Base-by-base conservation (phyloP, 2,888 invertebrate genomes). In the Ecliptopera silaceata region DNA sequence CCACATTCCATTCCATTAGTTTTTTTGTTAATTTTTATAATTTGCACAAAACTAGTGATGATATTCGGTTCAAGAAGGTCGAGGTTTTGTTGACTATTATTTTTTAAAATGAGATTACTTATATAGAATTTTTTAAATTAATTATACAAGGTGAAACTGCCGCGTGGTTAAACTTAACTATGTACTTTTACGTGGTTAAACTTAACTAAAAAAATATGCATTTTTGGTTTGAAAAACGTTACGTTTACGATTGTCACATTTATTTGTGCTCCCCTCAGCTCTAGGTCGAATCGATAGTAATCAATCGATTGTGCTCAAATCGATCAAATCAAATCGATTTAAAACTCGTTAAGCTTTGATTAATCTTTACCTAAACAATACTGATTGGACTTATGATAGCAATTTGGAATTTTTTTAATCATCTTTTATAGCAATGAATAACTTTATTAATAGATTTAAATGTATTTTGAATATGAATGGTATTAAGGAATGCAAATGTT, bases 251-350 rank as follows among this genome's bases (percentile, higher is more conserved):
- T n/a, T n/a, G n/a, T n/a, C n/a, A n/a, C n/a, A n/a, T 20, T 2
- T 20, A 20, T 20, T 20, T 2, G 20, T 20, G 20, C 4, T 2
- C 3, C 50, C 45, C 45, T 50, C 54, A 54, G 38, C 59, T 59
- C 46, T 59, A 59, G 50, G 59, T 47, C 50, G n/a, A 59, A 38
- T 38, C 38, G 43, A 54, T 54, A 50, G 43, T 49, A 29, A 45
- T 53, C 53, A 54, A 44, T 49, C 34, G 49, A 36, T 54, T 41
- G 36, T 42, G 50, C 50, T 59, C n/a, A n/a, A n/a, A n/a, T 59
- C 54, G 50, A 54, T 54, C 59, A 50, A 54, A 54, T 59, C 59
- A 42, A 46, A 49, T 49, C 50, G 53, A 36, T 58, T 53, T 31
- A 56, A 31, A 54, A 32, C 15, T 49, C 49, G 44, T 36, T 44